Conservation (phyloP, 2,113 vertebrate genomes). For the Pavo muticus region DNA sequence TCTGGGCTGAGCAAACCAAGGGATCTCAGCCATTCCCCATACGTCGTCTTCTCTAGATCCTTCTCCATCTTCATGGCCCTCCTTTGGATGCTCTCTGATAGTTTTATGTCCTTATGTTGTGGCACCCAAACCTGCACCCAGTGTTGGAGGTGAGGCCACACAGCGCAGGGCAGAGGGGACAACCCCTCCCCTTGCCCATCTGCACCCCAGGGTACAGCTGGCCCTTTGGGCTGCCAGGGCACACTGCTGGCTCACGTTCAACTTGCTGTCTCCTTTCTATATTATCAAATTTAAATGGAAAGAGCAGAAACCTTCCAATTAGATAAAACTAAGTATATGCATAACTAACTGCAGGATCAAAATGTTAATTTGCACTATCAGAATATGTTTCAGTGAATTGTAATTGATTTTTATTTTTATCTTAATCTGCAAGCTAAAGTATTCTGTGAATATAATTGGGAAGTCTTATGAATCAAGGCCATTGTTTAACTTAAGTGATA, state of each 20-base stretch:
- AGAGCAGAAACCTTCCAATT: neutral
- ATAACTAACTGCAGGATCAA: neutral
- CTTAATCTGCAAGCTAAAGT: neutral
- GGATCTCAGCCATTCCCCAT: no score
- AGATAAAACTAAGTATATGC: neutral
- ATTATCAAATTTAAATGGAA: neutral
- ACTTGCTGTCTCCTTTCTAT: neutral
- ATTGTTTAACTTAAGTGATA: slow-evolving; percentile 1
- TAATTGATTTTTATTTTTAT: neutral
- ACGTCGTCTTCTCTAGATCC: no score
- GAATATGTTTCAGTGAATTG: neutral
- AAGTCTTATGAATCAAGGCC: neutral
- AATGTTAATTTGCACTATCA: neutral
- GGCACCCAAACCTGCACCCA: no score
- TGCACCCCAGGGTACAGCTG: neutral
- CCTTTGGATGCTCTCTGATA: no score
- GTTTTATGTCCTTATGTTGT: no score
- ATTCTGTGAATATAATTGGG: neutral
- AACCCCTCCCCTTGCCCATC: no score
- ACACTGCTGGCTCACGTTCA: neutral
- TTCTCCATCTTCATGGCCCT: no score
- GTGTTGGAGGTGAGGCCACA: no score
- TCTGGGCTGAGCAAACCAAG: no score
- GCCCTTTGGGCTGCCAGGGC: neutral
- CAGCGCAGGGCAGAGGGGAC: no score